A percentile compares a stretch with the other conserved stretches of the same genome.
phyloP scores from a whole-genome alignment of 1,140 invertebrate genomes.

The Calephelis virginiensis region DNA sequence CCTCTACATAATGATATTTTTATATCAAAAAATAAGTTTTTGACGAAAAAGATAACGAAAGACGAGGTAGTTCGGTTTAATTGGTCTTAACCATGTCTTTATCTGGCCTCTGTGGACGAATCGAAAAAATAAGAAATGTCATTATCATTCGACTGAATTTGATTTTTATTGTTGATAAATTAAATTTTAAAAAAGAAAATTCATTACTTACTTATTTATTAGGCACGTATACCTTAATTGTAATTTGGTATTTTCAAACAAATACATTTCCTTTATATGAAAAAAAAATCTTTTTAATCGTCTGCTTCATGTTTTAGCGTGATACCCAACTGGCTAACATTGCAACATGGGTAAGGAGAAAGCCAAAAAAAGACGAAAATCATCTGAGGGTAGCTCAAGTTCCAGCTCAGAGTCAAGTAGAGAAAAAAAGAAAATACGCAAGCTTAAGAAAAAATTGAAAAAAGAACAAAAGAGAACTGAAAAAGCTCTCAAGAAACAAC shows the following conservation, averaged over 20 bases:
- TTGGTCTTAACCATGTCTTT: too few species aligned
- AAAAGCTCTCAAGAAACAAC: slow-evolving; percentile 67
- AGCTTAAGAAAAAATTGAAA: slow-evolving; percentile 72
- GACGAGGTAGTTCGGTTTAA: too few species aligned
- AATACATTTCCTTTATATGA: neutral
- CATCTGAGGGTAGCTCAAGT: slow-evolving; percentile 44
- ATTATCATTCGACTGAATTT: too few species aligned
- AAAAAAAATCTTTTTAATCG: neutral
- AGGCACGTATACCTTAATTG: too few species aligned
- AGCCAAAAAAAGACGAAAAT: slow-evolving; percentile 54
- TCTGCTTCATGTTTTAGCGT: neutral
- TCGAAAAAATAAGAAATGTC: too few species aligned
- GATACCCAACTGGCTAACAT: neutral
- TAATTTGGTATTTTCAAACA: neutral
- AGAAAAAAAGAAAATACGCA: slow-evolving; percentile 66
- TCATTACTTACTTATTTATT: too few species aligned
- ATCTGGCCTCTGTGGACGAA: too few species aligned
- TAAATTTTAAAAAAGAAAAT: too few species aligned
- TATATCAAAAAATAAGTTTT: too few species aligned
- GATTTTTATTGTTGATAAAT: too few species aligned
- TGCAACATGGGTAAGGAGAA: slow-evolving; percentile 63
- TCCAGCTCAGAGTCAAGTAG: slow-evolving; percentile 47
- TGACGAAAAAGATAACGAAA: too few species aligned
- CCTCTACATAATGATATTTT: too few species aligned
- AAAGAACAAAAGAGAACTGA: slow-evolving; percentile 70